Conservation (phyloP, 2,113 vertebrate species). For the Nycticorax nycticorax region DNA sequence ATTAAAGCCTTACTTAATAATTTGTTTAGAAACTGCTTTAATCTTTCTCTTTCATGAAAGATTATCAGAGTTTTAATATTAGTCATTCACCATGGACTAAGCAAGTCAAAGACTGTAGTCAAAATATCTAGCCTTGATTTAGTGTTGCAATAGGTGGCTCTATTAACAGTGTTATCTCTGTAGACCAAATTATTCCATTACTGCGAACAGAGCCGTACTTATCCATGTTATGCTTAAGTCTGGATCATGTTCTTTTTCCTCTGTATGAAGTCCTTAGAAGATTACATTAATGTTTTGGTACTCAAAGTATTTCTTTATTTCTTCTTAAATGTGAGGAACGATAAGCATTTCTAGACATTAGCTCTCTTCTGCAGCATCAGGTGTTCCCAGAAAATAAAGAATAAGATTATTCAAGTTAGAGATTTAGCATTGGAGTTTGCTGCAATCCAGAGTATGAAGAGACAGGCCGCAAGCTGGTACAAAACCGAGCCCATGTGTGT, state of each 20-base stretch:
- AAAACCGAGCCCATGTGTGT: not conserved
- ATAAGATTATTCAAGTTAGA: not conserved
- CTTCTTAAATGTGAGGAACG: not conserved
- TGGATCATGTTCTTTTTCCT: not conserved
- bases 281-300: not conserved
- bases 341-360: not conserved
- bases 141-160: not conserved
- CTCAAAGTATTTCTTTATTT: not conserved
- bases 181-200: not conserved
- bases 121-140: not conserved
- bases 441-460: not conserved
- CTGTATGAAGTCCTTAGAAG: not conserved
- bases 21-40: not conserved
- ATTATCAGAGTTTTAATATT: not conserved
- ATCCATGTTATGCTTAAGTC: not conserved
- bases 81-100: not conserved
- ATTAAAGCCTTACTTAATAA: not conserved
- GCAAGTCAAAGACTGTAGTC: not conserved
- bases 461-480: not conserved
- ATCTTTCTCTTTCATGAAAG: not conserved
- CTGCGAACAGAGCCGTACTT: not conserved
- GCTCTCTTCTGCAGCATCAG: not conserved
- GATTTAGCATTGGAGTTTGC: not conserved
- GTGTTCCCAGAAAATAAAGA: not conserved
- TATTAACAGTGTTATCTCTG: not conserved